Conservation (phyloP, 2,888 invertebrate genomes). For the Leptothorax acervorum region DNA sequence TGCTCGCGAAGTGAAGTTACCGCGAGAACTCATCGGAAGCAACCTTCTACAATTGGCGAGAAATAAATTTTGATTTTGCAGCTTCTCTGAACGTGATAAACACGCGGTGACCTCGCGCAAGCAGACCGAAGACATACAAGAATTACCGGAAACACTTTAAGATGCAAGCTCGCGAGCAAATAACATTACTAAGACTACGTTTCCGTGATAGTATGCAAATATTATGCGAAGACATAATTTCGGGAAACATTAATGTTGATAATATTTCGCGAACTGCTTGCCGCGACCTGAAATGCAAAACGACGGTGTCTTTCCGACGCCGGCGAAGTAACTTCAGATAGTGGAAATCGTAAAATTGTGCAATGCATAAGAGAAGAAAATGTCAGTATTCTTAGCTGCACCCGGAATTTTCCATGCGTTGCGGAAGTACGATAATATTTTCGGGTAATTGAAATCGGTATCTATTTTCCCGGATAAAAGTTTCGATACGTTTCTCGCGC, state of each 20-base stretch:
- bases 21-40: not conserved
- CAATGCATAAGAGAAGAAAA: not conserved
- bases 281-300: conserved; percentile 35
- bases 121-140: not conserved
- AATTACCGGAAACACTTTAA: conserved; percentile 30
- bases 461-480: not conserved
- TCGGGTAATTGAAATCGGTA: conserved; percentile 21
- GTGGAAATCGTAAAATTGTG: conserved; percentile 27
- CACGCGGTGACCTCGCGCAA: not conserved
- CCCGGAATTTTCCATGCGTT: not conserved
- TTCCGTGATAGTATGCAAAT: conserved; percentile 39
- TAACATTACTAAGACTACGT: conserved; percentile 27
- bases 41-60: not conserved
- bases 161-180: conserved; percentile 15
- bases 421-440: not conserved
- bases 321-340: conserved; percentile 31
- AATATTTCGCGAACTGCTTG: conserved; percentile 26
- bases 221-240: conserved; percentile 52
- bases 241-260: conserved; percentile 51
- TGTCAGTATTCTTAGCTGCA: not conserved
- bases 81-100: not conserved
- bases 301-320: not conserved
- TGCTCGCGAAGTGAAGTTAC: not conserved
- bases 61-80: conserved; percentile 26
- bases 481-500: not conserved